phyloP scores from a whole-genome alignment of 2,113 vertebrate genomes.

The Synchiropus splendidus region DNA sequence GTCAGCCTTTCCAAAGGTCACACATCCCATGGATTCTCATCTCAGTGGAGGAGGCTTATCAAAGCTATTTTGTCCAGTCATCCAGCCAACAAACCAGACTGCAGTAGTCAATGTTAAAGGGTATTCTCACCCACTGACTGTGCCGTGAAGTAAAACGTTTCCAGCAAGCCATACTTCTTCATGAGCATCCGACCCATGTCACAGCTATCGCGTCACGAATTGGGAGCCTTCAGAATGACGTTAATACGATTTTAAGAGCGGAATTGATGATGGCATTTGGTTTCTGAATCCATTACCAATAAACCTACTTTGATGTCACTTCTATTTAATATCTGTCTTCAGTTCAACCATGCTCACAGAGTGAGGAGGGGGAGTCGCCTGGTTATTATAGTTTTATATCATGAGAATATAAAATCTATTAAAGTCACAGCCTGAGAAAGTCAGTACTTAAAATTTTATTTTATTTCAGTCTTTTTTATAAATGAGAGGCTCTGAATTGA shows the following conservation, averaged over 20 bases:
- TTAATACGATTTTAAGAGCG: slow-evolving; percentile 18
- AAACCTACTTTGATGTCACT: slow-evolving; percentile 3
- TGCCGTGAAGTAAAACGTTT: slow-evolving; percentile 2
- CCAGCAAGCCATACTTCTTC: not conserved
- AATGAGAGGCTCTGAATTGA: too few relatives aligned
- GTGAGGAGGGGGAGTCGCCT: too few relatives aligned
- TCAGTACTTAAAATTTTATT: too few relatives aligned
- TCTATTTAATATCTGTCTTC: slow-evolving; percentile 4
- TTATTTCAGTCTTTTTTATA: too few relatives aligned
- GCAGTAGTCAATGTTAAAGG: too few relatives aligned
- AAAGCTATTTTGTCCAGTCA: slow-evolving; percentile 53
- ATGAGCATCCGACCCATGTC: too few relatives aligned
- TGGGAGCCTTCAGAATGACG: slow-evolving; percentile 8
- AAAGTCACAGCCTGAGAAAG: too few relatives aligned
- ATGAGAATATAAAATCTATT: too few relatives aligned
- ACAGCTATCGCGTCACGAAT: not conserved
- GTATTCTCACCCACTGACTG: not conserved
- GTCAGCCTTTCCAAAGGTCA: slow-evolving; percentile 67
- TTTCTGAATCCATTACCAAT: slow-evolving; percentile 4
- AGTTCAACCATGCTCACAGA: slow-evolving; percentile 3
- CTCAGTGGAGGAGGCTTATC: slow-evolving; percentile 59
- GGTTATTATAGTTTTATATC: too few relatives aligned
- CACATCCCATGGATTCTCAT: slow-evolving; percentile 53
- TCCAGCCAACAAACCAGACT: slow-evolving; percentile 16
- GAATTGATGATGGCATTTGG: slow-evolving; percentile 13